These are phyloP conservation scores for Drosophila suzukii DNA, from an alignment of 1,140 invertebrate genomes.

Conservation along the genomic window DNA sequence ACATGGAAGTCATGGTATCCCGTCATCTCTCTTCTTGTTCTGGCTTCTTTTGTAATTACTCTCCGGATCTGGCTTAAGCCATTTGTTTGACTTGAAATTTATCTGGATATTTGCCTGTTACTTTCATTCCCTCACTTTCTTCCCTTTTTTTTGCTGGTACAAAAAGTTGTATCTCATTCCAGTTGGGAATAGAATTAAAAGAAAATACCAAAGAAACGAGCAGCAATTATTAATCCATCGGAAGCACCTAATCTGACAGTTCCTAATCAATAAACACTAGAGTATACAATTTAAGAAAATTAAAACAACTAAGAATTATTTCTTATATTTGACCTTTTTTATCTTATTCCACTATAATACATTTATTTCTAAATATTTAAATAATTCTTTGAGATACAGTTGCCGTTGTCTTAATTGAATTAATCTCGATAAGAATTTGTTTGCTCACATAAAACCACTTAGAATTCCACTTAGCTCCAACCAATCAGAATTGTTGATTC, in stretches of 20 bases:
- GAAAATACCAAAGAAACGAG: constrained; percentile 14
- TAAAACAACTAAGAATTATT: too few relatives aligned
- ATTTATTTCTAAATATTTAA: too few relatives aligned
- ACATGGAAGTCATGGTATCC: constrained; percentile 19
- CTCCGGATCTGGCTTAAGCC: constrained; percentile 66
- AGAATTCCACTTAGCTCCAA: constrained; percentile 26
- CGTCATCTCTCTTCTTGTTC: constrained; percentile 30
- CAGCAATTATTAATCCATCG: constrained; percentile 71
- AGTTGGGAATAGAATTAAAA: constrained; percentile 27
- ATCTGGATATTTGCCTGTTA: constrained; percentile 56
- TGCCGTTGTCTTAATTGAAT: not conserved
- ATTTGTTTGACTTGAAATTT: constrained; percentile 80
- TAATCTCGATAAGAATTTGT: constrained; percentile 8
- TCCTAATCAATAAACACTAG: constrained; percentile 51
- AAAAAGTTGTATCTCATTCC: constrained; percentile 39
- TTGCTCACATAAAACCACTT: constrained; percentile 19
- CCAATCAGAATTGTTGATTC: constrained; percentile 46
- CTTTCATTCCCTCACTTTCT: constrained; percentile 1
- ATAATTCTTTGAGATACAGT: too few relatives aligned
- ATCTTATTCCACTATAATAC: too few relatives aligned
- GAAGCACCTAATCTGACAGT: constrained; percentile 31
- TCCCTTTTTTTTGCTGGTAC: not conserved
- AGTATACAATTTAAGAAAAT: not conserved
- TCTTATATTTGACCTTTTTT: too few relatives aligned
- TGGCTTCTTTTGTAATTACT: constrained; percentile 70